Base-by-base conservation (phyloP, 2,797 vertebrate genomes). In the Sebastes diaconus region DNA sequence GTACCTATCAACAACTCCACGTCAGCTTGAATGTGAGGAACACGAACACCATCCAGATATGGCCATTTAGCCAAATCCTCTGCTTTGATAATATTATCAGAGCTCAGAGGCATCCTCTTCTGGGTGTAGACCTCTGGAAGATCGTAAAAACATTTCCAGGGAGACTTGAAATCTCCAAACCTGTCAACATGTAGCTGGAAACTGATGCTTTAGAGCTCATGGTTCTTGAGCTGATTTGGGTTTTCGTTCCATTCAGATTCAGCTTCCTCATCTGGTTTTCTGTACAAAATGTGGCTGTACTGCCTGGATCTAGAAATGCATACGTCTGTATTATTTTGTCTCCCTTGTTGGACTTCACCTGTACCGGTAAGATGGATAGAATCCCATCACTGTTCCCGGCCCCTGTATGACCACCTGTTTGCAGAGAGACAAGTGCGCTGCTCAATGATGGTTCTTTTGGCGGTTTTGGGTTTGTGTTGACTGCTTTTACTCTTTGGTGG, bases 111-210 rank as follows among this genome's bases (percentile, higher is more conserved):
- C 24, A 82, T 73, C 5, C 24, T 76, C 57, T 61, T 61, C 22
- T 82, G 73, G 7, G 54, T 71, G 14, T 29, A 72, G n/a, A 82
- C 64, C 5, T 73, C n/a, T 20, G 74, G 61, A 10, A 82, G 5
- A 6, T 18, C 32, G 16, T 58, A 42, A 25, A 46, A 66, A 0
- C 0, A 0, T 6, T 32, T 3, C 20, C 22, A 2, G 3, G 50
- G 36, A 72, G 70, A 61, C 25, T 50, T 9, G 70, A 36, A 61
- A 73, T 61, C 63, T 73, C 39, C 64, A 80, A 54, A 27, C 29
- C 55, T 27, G 61, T 39, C 61, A 54, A 74, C 58, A 1, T 57
- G 32, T 57, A 55, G 29, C 46, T 74, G 42, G 60, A 58, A 58
- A 57, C 73, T 58, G 73, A 42, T 42, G 25, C 27, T 24, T 0